A percentile compares a stretch with the other conserved stretches of the same genome.
phyloP scores from a whole-genome alignment of 2,888 invertebrate species.

The Adela reaumurella region DNA sequence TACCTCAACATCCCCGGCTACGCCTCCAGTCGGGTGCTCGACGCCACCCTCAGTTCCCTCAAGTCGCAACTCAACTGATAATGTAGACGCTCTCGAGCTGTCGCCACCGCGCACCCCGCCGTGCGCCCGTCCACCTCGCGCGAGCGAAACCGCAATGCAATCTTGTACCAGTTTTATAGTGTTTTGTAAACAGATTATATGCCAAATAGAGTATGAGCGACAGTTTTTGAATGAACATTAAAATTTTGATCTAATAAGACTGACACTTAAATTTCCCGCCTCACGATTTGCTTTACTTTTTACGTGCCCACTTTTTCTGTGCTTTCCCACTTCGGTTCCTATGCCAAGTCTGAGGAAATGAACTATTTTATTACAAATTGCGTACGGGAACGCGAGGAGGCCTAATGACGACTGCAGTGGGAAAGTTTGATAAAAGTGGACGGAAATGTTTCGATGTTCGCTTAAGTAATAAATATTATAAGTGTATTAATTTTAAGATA shows the following conservation, averaged over 20 bases:
- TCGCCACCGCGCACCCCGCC: not conserved
- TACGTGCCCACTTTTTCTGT: conserved; percentile 48
- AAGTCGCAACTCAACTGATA: conserved; percentile 51
- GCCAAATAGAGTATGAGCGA: not conserved
- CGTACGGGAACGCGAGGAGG: conserved; percentile 12
- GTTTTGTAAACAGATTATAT: not conserved
- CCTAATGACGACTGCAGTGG: not conserved
- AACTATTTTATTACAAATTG: conserved; percentile 12
- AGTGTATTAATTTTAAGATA: not conserved
- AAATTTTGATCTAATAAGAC: conserved; percentile 43
- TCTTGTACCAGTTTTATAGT: not conserved
- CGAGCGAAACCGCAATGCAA: not conserved
- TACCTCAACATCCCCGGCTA: conserved; percentile 52
- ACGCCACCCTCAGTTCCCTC: conserved; percentile 45
- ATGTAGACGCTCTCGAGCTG: conserved; percentile 10
- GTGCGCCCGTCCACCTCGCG: not conserved
- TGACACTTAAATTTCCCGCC: conserved; percentile 56
- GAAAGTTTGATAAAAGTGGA: not conserved
- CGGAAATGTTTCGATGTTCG: not conserved
- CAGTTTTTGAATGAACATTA: not conserved
- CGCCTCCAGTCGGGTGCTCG: conserved; percentile 41
- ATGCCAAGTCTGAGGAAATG: no score
- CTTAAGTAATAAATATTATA: not conserved
- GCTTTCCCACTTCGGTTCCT: no score
- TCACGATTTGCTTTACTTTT: conserved; percentile 58